A percentile compares a stretch with the other conserved stretches of the same genome.
phyloP scores from a whole-genome alignment of 2,888 invertebrate species.

The Acronicta aceris region DNA sequence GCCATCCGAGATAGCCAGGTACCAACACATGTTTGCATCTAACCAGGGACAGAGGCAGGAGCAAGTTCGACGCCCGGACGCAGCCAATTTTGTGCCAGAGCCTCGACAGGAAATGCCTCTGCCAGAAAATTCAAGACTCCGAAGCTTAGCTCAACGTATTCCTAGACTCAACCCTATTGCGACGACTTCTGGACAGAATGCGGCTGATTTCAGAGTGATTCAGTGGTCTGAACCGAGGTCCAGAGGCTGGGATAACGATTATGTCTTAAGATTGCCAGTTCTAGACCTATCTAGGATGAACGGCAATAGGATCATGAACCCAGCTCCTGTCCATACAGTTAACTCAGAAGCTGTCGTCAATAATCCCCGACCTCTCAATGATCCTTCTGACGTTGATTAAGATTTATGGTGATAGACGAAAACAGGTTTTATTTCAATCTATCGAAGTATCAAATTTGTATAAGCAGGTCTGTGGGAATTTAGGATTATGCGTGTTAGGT shows the following conservation, averaged over 20 bases:
- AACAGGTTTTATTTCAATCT: not conserved
- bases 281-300: conserved; percentile 71
- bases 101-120: conserved; percentile 62
- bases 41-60: conserved; percentile 62
- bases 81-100: conserved; percentile 69
- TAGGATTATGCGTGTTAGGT: conserved; percentile 1
- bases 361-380: conserved; percentile 63
- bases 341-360: conserved; percentile 64
- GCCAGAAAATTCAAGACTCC: conserved; percentile 72
- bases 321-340: conserved; percentile 58
- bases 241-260: conserved; percentile 74
- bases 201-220: conserved; percentile 69
- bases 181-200: conserved; percentile 52
- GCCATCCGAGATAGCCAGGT: conserved; percentile 85
- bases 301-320: conserved; percentile 55
- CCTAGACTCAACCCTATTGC: conserved; percentile 73
- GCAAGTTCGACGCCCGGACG: conserved; percentile 58
- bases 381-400: conserved; percentile 66
- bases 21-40: conserved; percentile 82
- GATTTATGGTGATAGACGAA: not conserved
- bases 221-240: conserved; percentile 74
- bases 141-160: conserved; percentile 75
- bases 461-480: not conserved
- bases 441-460: not conserved
- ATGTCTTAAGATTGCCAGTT: conserved; percentile 74